Evolutionary conservation across 2,113 vertebrate genomes (phyloP).

Genomic region (Gymnocephalus cernua): DNA sequence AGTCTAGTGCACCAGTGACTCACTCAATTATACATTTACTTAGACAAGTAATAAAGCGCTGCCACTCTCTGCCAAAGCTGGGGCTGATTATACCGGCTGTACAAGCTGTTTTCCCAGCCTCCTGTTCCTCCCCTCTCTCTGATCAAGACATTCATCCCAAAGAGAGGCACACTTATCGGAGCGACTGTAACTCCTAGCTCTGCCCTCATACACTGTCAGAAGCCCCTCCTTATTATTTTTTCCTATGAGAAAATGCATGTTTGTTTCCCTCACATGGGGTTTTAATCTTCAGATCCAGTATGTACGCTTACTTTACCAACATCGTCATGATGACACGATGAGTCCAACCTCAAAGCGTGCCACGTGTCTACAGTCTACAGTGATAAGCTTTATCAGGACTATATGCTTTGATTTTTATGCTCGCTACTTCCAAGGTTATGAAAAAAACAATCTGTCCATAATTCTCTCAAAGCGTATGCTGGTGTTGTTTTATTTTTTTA

Average conservation of each 20-base stretch:
- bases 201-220: slow-evolving; percentile 8
- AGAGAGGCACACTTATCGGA: slow-evolving; percentile 43
- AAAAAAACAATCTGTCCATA: neutral
- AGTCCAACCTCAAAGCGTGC: slow-evolving; percentile 14
- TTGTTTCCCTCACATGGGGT: neutral
- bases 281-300: slow-evolving; percentile 30
- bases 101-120: slow-evolving; percentile 76
- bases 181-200: slow-evolving; percentile 36
- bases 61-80: slow-evolving; percentile 71
- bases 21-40: slow-evolving; percentile 73
- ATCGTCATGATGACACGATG: slow-evolving; percentile 40
- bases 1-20: slow-evolving; percentile 55
- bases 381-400: slow-evolving; percentile 42
- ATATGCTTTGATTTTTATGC: slow-evolving; percentile 28
- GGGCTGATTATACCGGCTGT: slow-evolving; percentile 67
- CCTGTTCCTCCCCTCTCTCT: slow-evolving; percentile 66
- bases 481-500: neutral
- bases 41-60: slow-evolving; percentile 76
- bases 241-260: neutral
- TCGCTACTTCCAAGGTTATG: neutral
- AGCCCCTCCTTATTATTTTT: slow-evolving; percentile 6
- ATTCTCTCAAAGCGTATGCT: neutral
- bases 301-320: slow-evolving; percentile 14
- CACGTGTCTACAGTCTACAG: slow-evolving; percentile 22
- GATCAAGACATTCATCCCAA: slow-evolving; percentile 73